Percentiles rank a stretch among this genome's conserved stretches.
Evolutionary conservation across 2,888 invertebrate species (phyloP).

Genomic region (Nephrotoma flavescens): DNA sequence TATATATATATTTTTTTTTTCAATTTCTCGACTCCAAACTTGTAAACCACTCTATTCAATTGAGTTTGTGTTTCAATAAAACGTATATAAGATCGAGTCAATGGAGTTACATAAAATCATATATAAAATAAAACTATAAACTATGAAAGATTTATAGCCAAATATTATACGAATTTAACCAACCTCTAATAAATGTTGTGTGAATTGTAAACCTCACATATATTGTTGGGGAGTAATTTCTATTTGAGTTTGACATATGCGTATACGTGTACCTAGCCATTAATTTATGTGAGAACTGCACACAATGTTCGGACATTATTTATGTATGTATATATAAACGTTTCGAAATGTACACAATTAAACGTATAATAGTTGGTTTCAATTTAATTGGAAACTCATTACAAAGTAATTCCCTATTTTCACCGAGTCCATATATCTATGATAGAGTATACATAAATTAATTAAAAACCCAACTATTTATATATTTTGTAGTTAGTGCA

Average conservation of each 20-base stretch:
- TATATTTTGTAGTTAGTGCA: not conserved
- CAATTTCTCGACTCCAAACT: not conserved
- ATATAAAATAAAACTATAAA: not conserved
- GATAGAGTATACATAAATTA: not conserved
- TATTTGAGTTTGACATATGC: not conserved
- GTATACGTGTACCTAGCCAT: not conserved
- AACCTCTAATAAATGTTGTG: not conserved
- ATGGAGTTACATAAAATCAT: not conserved
- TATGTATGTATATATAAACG: not conserved
- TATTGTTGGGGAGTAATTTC: not conserved
- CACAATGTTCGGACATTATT: not conserved
- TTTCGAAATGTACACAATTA: not conserved
- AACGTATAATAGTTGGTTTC: not conserved
- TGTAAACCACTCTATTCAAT: not conserved
- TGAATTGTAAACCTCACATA: not conserved
- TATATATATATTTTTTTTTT: not conserved
- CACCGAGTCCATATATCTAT: not conserved
- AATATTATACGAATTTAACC: not conserved
- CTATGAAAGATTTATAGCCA: not conserved
- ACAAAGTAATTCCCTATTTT: not conserved
- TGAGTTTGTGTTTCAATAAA: not conserved
- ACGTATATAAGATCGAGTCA: not conserved
- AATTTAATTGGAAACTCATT: not conserved
- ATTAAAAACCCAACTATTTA: not conserved
- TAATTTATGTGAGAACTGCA: not conserved